Conservation (phyloP, 1,140 invertebrate species). For the Hydropsyche tenuis region DNA sequence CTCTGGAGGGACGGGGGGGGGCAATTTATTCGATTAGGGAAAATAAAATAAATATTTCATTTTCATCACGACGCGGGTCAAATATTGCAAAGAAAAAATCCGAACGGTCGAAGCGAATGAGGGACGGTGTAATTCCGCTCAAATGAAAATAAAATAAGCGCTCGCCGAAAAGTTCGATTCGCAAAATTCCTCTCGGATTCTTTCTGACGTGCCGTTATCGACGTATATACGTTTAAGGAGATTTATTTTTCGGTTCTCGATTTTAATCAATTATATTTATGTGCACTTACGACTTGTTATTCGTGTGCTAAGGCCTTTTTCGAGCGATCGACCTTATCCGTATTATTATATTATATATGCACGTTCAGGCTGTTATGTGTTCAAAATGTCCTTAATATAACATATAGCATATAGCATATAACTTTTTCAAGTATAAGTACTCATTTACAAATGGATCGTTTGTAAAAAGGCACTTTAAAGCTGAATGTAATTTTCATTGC, state of each 20-base stretch:
- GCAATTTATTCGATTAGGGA: conserved; percentile 1
- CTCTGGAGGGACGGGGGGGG: not conserved
- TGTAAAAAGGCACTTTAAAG: conserved; percentile 11
- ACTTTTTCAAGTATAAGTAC: too few relatives aligned
- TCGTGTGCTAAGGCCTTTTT: too few relatives aligned
- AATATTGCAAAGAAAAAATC: not conserved
- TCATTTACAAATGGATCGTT: too few relatives aligned
- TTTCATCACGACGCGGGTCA: not conserved
- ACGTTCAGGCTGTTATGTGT: too few relatives aligned
- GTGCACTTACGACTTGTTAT: not conserved
- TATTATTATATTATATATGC: too few relatives aligned
- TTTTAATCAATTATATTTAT: conserved; percentile 9
- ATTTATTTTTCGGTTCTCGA: not conserved
- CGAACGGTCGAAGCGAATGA: too few relatives aligned
- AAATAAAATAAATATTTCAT: conserved; percentile 14
- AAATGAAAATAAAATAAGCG: not conserved
- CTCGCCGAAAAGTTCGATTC: conserved; percentile 10
- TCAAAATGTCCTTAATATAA: too few relatives aligned
- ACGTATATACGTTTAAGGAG: not conserved
- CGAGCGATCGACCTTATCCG: too few relatives aligned
- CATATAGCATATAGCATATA: too few relatives aligned
- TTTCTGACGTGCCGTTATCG: not conserved
- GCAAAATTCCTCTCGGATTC: not conserved
- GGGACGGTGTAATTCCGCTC: not conserved
- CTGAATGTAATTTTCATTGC: conserved; percentile 11